A percentile compares a stretch with the other conserved stretches of the same genome.
Conservation (phyloP, 2,797 vertebrate species). For the Diplodus puntazzo region DNA sequence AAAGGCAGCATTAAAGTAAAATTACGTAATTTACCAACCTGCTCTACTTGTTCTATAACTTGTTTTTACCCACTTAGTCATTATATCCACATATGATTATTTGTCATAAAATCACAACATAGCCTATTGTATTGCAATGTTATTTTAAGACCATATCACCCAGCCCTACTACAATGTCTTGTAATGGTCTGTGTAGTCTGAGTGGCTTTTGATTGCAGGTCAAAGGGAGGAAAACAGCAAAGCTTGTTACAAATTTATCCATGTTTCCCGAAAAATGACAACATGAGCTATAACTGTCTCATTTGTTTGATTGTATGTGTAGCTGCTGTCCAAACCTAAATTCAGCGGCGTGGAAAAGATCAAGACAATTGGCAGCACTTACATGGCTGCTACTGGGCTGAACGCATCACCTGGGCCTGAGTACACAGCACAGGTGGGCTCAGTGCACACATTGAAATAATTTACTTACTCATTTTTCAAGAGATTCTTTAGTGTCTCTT, state of each 20-base stretch:
- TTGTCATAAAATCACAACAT: too few relatives aligned
- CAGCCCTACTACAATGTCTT: background rate
- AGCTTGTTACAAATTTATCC: background rate
- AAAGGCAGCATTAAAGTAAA: too few relatives aligned
- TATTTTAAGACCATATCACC: too few relatives aligned
- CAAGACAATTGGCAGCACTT: conserved; percentile 99
- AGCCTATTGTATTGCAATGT: too few relatives aligned
- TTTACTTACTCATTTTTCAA: background rate
- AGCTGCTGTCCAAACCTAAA: conserved; percentile 97
- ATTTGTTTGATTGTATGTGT: conserved; percentile 14
- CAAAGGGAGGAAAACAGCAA: background rate
- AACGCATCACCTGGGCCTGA: conserved; percentile 90
- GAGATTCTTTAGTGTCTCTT: background rate
- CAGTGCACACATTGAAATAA: conserved; percentile 3
- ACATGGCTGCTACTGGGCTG: conserved; percentile 97
- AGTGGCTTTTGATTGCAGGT: background rate
- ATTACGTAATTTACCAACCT: too few relatives aligned
- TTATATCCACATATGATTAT: too few relatives aligned
- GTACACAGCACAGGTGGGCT: conserved; percentile 87
- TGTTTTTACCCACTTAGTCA: too few relatives aligned
- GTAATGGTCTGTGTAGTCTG: background rate
- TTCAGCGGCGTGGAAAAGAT: conserved; percentile 99
- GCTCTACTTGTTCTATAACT: too few relatives aligned
- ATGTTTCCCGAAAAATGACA: conserved; percentile 1
- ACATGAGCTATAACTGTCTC: background rate